Percentiles rank a stretch among this genome's conserved stretches.
Conservation (phyloP, 1,140 invertebrate species). For the Brachionus plicatilis region DNA sequence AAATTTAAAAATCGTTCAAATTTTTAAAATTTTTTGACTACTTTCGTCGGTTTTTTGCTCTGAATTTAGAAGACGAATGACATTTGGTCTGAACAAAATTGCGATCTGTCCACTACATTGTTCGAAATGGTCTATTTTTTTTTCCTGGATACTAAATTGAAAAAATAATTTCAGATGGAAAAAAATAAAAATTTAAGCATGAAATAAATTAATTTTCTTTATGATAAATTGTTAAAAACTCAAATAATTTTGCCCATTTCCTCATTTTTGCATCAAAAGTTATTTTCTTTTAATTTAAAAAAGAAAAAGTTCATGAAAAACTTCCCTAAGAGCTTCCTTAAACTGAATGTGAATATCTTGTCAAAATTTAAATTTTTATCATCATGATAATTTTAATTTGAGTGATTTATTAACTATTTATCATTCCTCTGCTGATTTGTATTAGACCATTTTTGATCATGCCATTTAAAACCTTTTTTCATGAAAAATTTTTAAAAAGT, state of each 20-base stretch:
- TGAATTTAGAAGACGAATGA: neutral
- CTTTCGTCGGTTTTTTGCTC: conserved; percentile 21
- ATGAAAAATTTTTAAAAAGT: too few relatives aligned
- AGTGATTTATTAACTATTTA: neutral
- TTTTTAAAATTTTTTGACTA: neutral
- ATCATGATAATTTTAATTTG: neutral
- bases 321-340: neutral
- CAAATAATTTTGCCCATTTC: too few relatives aligned
- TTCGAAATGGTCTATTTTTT: conserved; percentile 20
- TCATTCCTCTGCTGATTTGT: neutral
- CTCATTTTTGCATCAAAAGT: neutral
- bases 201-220: neutral
- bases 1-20: neutral
- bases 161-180: neutral
- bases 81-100: neutral
- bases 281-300: too few relatives aligned
- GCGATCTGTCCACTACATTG: neutral
- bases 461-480: too few relatives aligned
- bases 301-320: too few relatives aligned
- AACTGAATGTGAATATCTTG: neutral
- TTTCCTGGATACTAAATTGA: neutral
- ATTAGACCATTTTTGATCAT: neutral
- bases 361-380: neutral
- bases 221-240: too few relatives aligned
- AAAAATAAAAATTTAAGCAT: neutral